Evolutionary conservation across 1,140 invertebrate genomes (phyloP).

Genomic region (Scaptodrosophila lebanonensis): DNA sequence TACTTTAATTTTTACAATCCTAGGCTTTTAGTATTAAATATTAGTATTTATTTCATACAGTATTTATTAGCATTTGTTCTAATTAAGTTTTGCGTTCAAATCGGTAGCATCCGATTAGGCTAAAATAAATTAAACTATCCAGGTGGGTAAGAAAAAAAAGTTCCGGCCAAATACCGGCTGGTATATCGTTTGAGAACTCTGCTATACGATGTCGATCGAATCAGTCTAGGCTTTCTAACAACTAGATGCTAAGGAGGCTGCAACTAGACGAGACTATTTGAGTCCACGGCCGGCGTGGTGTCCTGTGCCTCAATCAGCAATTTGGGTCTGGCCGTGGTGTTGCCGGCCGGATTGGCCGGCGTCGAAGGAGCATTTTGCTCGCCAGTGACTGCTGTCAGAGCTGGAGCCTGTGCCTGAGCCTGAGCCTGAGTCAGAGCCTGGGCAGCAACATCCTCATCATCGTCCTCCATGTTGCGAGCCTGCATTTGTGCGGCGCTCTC

Average conservation of each 20-base stretch:
- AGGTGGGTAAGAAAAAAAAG: too few species aligned
- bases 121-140: too few species aligned
- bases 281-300: conserved; percentile 34
- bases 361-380: not conserved
- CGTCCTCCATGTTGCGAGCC: conserved; percentile 51
- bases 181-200: too few species aligned
- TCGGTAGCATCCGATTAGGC: too few species aligned
- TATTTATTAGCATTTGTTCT: too few species aligned
- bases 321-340: not conserved
- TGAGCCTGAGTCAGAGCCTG: conserved; percentile 5
- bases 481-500: conserved; percentile 15
- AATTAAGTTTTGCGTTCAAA: too few species aligned
- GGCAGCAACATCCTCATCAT: conserved; percentile 26
- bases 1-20: too few species aligned
- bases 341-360: conserved; percentile 3
- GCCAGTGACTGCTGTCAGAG: conserved; percentile 6
- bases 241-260: conserved; percentile 16
- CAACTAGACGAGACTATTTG: conserved; percentile 48
- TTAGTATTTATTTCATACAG: too few species aligned
- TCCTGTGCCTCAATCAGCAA: conserved; percentile 26
- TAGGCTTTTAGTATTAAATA: too few species aligned
- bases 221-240: conserved; percentile 38
- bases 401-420: conserved; percentile 13
- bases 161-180: too few species aligned
- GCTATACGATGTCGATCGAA: conserved; percentile 16